A percentile compares a stretch with the other conserved stretches of the same genome.
Evolutionary conservation across 2,797 vertebrate genomes (phyloP).

Genomic region (Coluber constrictor): DNA sequence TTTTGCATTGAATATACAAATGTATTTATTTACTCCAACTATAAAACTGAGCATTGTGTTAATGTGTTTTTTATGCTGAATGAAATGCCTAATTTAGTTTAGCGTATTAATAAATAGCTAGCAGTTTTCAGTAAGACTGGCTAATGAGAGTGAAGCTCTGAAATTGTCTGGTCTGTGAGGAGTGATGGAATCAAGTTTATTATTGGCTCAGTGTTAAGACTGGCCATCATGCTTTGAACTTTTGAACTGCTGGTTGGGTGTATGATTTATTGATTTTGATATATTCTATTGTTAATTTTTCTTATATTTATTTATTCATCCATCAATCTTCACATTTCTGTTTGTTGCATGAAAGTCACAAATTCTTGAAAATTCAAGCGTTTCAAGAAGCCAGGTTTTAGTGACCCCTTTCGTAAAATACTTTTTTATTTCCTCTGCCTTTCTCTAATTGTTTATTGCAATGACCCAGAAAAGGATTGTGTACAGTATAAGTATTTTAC

Average conservation of each 20-base stretch:
- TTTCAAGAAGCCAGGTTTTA: slow-evolving; percentile 58
- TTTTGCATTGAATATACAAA: slow-evolving; percentile 77
- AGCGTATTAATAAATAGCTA: slow-evolving; percentile 92
- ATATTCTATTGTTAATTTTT: slow-evolving; percentile 64
- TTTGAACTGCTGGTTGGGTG: slow-evolving; percentile 79
- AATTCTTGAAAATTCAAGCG: slow-evolving; percentile 49
- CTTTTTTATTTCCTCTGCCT: slow-evolving; percentile 49
- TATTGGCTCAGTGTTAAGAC: slow-evolving; percentile 74
- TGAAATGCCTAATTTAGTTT: slow-evolving; percentile 90
- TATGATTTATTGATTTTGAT: slow-evolving; percentile 79
- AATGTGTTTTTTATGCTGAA: slow-evolving; percentile 84
- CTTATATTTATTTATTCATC: slow-evolving; percentile 52
- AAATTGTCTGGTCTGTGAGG: slow-evolving; percentile 74
- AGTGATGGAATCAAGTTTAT: slow-evolving; percentile 75
- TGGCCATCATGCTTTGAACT: slow-evolving; percentile 82
- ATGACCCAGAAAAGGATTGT: background rate
- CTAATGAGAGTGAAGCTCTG: slow-evolving; percentile 80
- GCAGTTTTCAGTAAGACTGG: slow-evolving; percentile 84
- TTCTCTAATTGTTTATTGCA: background rate
- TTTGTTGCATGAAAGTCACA: slow-evolving; percentile 39
- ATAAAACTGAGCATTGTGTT: slow-evolving; percentile 79
- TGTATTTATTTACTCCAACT: slow-evolving; percentile 83
- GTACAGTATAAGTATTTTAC: background rate
- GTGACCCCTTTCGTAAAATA: slow-evolving; percentile 4
- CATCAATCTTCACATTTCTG: slow-evolving; percentile 42